phyloP scores from a whole-genome alignment of 2,797 vertebrate species.

The Helostoma temminkii region DNA sequence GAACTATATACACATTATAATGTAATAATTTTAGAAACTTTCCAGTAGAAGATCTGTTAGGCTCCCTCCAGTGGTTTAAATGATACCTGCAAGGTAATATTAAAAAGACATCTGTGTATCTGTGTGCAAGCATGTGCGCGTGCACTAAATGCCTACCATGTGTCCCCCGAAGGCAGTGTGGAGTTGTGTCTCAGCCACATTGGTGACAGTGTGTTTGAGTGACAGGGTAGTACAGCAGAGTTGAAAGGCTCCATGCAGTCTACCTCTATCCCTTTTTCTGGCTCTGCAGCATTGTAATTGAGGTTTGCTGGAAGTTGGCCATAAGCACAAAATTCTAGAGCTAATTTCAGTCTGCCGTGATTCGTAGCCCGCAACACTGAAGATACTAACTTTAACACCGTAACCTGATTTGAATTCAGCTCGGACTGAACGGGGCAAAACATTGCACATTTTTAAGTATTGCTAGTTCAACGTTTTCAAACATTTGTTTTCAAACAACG shows the following conservation, averaged over 20 bases:
- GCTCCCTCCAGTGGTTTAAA: conserved; percentile 79
- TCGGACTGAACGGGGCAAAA: conserved; percentile 26
- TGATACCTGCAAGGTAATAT: conserved; percentile 48
- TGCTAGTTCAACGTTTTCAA: conserved; percentile 21
- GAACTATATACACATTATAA: conserved; percentile 39
- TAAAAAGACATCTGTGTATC: conserved; percentile 42
- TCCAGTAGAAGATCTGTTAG: conserved; percentile 32
- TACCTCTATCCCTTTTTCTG: conserved; percentile 83
- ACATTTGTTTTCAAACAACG: conserved; percentile 2
- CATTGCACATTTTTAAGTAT: conserved; percentile 35
- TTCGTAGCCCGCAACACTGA: conserved; percentile 60
- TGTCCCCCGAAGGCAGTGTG: conserved; percentile 59
- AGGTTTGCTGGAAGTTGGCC: conserved; percentile 84
- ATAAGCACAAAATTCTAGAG: conserved; percentile 78
- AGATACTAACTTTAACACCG: conserved; percentile 68
- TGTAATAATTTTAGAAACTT: conserved; percentile 33
- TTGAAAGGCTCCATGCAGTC: conserved; percentile 85
- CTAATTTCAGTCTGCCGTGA: conserved; percentile 83
- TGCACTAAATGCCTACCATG: conserved; percentile 66
- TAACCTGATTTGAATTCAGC: conserved; percentile 46
- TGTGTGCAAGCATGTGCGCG: conserved; percentile 5
- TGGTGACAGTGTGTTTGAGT: conserved; percentile 79
- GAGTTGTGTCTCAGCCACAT: conserved; percentile 67
- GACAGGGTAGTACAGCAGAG: conserved; percentile 72
- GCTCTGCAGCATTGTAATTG: conserved; percentile 85